Percentiles rank a stretch among this genome's conserved stretches.
Conservation (phyloP, 2,888 invertebrate species). For the Drosophila siamana region DNA sequence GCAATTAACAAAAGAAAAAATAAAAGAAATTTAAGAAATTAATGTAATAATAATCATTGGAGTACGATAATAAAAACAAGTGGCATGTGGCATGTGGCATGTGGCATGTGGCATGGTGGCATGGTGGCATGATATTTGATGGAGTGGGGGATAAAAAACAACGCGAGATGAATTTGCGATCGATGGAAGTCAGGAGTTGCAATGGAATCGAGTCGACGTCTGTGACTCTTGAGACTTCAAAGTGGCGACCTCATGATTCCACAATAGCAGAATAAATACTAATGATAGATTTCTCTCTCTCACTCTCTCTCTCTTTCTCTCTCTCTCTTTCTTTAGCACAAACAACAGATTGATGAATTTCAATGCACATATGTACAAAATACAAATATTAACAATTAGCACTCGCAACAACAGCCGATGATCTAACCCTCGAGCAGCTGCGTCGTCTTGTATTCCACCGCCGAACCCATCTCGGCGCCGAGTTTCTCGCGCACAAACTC, state of each 20-base stretch:
- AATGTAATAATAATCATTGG: conserved; percentile 24
- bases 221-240: no score
- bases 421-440: conserved; percentile 70
- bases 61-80: conserved; percentile 36
- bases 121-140: conserved; percentile 8
- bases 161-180: conserved; percentile 40
- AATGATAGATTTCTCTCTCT: conserved; percentile 36
- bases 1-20: conserved; percentile 28
- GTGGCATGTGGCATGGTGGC: not conserved
- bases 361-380: conserved; percentile 16
- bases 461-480: conserved; percentile 78
- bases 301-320: not conserved
- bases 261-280: conserved; percentile 64
- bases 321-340: conserved; percentile 1
- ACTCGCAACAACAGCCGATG: not conserved
- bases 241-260: not conserved
- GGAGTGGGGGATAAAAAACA: conserved; percentile 13
- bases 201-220: not conserved
- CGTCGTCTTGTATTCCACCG: conserved; percentile 78
- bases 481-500: conserved; percentile 79
- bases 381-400: conserved; percentile 51
- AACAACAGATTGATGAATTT: conserved; percentile 31
- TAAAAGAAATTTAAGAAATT: conserved; percentile 24
- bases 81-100: conserved; percentile 27
- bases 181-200: conserved; percentile 17